Conservation (phyloP, 2,888 invertebrate genomes). For the Dione juno region DNA sequence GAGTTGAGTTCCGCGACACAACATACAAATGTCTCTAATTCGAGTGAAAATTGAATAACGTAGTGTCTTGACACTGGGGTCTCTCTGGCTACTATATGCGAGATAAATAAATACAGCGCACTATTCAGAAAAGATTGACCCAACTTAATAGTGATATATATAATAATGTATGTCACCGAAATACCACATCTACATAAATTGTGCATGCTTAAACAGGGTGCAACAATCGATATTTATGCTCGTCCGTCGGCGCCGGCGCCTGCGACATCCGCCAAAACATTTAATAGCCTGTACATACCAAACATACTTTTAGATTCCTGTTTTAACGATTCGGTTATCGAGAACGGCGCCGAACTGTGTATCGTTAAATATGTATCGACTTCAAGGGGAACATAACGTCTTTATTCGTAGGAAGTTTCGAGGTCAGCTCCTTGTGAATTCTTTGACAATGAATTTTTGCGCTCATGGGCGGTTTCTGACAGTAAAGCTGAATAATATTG, state of each 20-base stretch:
- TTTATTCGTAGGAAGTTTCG: slow-evolving; percentile 36
- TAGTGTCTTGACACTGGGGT: no score
- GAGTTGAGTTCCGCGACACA: no score
- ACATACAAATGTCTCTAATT: no score
- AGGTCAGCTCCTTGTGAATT: slow-evolving; percentile 28
- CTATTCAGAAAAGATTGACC: slow-evolving; percentile 6
- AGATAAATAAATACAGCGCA: no score
- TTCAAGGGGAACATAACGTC: slow-evolving; percentile 41
- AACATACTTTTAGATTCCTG: slow-evolving; percentile 66
- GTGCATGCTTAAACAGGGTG: slow-evolving; percentile 40
- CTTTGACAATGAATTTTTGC: slow-evolving; percentile 12
- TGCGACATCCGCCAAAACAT: slow-evolving; percentile 63
- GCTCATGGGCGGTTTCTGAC: slow-evolving; percentile 16
- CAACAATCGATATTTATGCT: slow-evolving; percentile 52
- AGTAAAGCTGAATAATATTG: slow-evolving; percentile 9
- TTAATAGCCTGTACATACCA: slow-evolving; percentile 71
- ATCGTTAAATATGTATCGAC: slow-evolving; percentile 45
- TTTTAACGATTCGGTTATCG: slow-evolving; percentile 62
- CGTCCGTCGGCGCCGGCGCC: slow-evolving; percentile 61
- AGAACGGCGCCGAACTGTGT: slow-evolving; percentile 56
- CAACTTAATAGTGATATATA: slow-evolving; percentile 31
- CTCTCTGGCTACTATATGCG: no score
- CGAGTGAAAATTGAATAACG: no score
- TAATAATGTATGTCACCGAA: slow-evolving; percentile 38
- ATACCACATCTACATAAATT: slow-evolving; percentile 42